A percentile compares a stretch with the other conserved stretches of the same genome.
Conservation (phyloP, 2,113 vertebrate species). For the Oxyura jamaicensis region DNA sequence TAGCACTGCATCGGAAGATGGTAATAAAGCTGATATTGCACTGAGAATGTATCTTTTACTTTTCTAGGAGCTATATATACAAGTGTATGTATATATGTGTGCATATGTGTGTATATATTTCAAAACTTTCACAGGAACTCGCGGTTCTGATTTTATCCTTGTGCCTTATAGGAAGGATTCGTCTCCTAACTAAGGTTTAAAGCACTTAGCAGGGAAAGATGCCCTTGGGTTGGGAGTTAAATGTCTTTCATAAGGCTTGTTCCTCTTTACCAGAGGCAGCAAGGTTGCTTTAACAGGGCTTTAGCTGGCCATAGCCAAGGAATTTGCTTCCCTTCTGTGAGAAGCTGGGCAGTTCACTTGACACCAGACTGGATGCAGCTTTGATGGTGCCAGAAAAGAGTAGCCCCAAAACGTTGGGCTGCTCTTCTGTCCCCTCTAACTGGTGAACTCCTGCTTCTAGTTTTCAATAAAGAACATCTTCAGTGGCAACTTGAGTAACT, state of each 20-base stretch:
- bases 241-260: neutral
- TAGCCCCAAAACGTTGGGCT: neutral
- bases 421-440: neutral
- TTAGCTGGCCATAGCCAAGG: neutral
- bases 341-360: neutral
- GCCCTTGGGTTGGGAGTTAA: neutral
- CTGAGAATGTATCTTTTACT: slow-evolving; percentile 36
- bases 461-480: neutral
- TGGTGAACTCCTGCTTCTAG: neutral
- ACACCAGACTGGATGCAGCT: neutral
- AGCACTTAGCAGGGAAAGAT: neutral
- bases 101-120: neutral
- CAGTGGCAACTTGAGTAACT: neutral
- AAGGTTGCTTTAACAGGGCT: neutral
- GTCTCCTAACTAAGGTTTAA: neutral
- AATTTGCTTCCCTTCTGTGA: neutral
- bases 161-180: neutral
- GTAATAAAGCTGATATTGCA: slow-evolving; percentile 67
- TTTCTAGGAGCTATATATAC: neutral
- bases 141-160: neutral
- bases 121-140: neutral
- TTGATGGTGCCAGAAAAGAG: neutral
- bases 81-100: too few species aligned
- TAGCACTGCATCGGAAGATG: slow-evolving; percentile 39
- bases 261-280: neutral